Base-by-base conservation (phyloP, 2,888 invertebrate species). In the Athrips mouffetella region DNA sequence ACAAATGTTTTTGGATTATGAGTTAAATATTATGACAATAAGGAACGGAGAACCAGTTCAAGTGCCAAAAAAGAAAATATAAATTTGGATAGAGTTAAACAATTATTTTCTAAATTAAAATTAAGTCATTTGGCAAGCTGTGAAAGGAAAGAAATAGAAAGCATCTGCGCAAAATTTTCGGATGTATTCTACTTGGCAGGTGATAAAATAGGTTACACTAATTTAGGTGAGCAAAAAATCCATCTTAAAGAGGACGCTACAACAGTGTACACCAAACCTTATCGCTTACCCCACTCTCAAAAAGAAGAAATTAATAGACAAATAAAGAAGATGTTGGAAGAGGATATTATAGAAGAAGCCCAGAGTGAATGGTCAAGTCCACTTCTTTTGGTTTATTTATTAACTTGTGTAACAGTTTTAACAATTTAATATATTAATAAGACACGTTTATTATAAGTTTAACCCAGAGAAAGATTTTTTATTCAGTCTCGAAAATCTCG, bases 341-440 rank as follows among this genome's bases (percentile, higher is more conserved):
- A 48, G 10, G 41, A 39, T 6, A 49, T 45, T 15, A 49, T 46
- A 30, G 45, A 49, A 33, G 45, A 45, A 25, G 21, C 45, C 7
- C 15, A 40, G 20, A 49, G 49, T 41, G 41, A 45, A 40, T 45
- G 45, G 39, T 45, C 39, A 11, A 45, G 45, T 45, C 48, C 48
- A 27, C 31, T 51, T 35, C 48, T 40, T 30, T 21, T 51, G 29
- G 48, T 51, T n/a, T n/a, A n/a, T n/a, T n/a, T n/a, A n/a, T n/a
- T n/a, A n/a, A n/a, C n/a, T n/a, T n/a, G n/a, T n/a, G n/a, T n/a
- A n/a, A n/a, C n/a, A n/a, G n/a, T n/a, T n/a, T n/a, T n/a, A n/a
- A n/a, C n/a, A n/a, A n/a, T n/a, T n/a, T n/a, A n/a, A n/a, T n/a
- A n/a, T n/a, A n/a, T n/a, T n/a, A n/a, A n/a, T n/a, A n/a, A n/a